A percentile compares a stretch with the other conserved stretches of the same genome.
phyloP scores from a whole-genome alignment of 2,113 vertebrate genomes.

The Tympanuchus pallidicinctus region DNA sequence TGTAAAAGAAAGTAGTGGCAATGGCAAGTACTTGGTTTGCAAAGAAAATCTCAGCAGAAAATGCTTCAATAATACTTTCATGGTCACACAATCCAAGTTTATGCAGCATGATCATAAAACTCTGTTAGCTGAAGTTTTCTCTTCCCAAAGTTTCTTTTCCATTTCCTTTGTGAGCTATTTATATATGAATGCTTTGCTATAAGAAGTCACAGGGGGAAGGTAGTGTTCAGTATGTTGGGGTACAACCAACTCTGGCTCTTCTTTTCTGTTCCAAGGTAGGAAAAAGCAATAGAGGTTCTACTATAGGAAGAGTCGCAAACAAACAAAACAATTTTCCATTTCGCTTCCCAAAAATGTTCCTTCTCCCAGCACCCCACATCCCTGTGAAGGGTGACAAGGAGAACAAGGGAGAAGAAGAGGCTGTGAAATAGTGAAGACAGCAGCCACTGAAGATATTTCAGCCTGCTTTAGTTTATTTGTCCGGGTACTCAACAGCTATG shows the following conservation, averaged over 20 bases:
- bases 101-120: neutral
- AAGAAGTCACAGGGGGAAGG: neutral
- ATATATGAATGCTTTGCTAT: neutral
- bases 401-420: too few relatives aligned
- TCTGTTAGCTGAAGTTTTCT: neutral
- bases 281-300: neutral
- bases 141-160: neutral
- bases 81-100: neutral
- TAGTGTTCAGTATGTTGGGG: neutral
- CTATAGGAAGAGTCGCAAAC: slow-evolving; percentile 7
- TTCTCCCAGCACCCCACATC: neutral
- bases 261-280: neutral
- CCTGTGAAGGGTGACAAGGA: neutral
- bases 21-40: neutral
- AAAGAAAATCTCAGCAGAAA: neutral
- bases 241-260: neutral
- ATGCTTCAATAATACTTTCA: neutral
- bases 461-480: neutral
- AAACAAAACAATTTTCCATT: neutral
- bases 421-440: neutral
- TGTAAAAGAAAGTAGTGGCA: accelerated
- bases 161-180: neutral
- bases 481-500: neutral
- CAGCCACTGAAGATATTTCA: neutral
- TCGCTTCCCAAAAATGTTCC: neutral